Evolutionary conservation across 2,113 vertebrate species (phyloP).

Genomic region (Megaleporinus macrocephalus): DNA sequence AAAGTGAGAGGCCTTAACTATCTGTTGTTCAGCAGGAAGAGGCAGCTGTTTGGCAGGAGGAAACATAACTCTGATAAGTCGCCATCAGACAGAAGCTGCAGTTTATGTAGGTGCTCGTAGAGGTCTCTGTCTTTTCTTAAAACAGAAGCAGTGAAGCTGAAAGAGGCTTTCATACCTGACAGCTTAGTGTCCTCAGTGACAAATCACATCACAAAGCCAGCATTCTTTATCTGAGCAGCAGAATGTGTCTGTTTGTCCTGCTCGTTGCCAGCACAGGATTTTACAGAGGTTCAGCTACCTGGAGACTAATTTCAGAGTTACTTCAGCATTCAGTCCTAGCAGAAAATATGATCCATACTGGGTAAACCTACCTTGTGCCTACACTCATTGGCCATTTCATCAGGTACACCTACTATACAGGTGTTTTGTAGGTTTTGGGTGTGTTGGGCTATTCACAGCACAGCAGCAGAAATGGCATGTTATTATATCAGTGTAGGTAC

Average conservation of each 20-base stretch:
- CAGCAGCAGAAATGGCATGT: no score
- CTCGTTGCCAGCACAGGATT: background rate
- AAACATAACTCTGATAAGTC: background rate
- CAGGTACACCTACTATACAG: no score
- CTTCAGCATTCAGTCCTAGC: background rate
- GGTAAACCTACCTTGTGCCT: no score
- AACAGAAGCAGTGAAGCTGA: constrained; percentile 7
- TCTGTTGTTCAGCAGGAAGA: background rate
- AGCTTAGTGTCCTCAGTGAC: constrained; percentile 15
- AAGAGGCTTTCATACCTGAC: constrained; percentile 5
- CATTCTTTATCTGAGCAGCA: constrained; percentile 3
- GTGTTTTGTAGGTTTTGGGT: no score
- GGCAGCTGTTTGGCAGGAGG: background rate
- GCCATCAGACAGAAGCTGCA: background rate
- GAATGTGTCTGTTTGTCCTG: background rate
- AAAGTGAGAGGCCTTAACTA: background rate
- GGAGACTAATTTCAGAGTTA: background rate
- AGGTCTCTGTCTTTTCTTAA: background rate
- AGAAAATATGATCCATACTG: background rate
- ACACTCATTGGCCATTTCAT: no score
- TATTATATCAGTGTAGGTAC: no score
- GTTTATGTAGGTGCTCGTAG: background rate
- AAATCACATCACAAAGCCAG: constrained; percentile 3
- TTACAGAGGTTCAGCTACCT: background rate
- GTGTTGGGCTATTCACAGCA: no score